phyloP scores from a whole-genome alignment of 2,797 vertebrate genomes.

The Phyllotis vaccarum region DNA sequence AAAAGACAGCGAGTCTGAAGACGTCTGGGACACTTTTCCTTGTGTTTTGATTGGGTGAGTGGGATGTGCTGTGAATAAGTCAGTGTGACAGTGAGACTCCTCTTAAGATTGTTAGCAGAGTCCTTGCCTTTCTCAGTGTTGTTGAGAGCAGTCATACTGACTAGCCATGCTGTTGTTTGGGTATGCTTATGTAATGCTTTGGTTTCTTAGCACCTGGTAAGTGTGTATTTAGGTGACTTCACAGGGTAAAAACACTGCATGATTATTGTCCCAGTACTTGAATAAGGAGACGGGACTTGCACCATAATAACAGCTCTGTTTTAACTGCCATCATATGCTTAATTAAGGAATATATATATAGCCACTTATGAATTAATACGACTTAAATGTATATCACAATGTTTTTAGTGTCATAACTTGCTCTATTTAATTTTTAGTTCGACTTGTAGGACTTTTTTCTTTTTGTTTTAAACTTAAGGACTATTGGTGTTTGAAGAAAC shows the following conservation, averaged over 20 bases:
- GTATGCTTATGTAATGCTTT: constrained; percentile 64
- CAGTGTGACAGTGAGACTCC: constrained; percentile 37
- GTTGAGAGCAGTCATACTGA: constrained; percentile 27
- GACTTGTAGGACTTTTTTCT: neutral
- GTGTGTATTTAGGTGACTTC: constrained; percentile 69
- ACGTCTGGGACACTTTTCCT: neutral
- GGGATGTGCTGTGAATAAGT: constrained; percentile 58
- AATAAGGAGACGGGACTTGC: constrained; percentile 44
- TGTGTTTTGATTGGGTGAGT: constrained; percentile 5
- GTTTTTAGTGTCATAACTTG: constrained; percentile 16
- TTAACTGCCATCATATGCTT: constrained; percentile 31
- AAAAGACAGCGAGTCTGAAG: neutral
- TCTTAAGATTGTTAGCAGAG: constrained; percentile 11
- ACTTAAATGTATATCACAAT: constrained; percentile 6
- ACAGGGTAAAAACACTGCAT: constrained; percentile 55
- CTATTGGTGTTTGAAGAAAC: constrained; percentile 33
- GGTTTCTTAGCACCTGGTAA: constrained; percentile 64
- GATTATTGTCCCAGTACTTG: constrained; percentile 8
- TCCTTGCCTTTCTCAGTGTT: neutral
- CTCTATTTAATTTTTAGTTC: constrained; percentile 46
- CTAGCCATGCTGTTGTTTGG: constrained; percentile 57
- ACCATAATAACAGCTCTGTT: constrained; percentile 52
- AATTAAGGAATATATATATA: constrained; percentile 52
- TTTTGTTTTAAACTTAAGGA: constrained; percentile 35
- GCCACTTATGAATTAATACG: constrained; percentile 32